Evolutionary conservation across 2,888 invertebrate species (phyloP), one percentile per base, ranked within the genome.

Genomic region (Drosophila diplacantha): DNA sequence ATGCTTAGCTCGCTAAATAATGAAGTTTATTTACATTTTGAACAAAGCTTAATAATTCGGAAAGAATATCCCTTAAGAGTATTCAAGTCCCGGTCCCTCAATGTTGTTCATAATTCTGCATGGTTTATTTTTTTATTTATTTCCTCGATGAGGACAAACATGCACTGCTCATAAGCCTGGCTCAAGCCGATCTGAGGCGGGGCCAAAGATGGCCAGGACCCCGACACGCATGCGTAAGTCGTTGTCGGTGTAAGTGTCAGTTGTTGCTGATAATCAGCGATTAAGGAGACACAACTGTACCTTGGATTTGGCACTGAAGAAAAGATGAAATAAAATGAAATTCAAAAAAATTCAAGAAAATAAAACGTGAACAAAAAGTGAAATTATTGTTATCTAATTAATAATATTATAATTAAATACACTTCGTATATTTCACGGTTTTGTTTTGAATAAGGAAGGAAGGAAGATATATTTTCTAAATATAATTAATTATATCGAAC

Each of bases 171-270:
- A 83, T 77, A 84, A 71, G 55, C 49, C 35, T 12, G 64, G 54
- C 60, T 18, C 46, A 46, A 32, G 32, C 11, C 18, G 58, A 60
- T 59, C 57, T 50, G 12, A 24, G 18, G 12, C 22, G 22, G 39
- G n/a, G 14, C 22, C 22, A n/a, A 39, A 39, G 11, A 9, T 22
- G 35, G 22, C 34, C 67, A 69, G 69, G 80, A 70, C 74, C 60
- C 52, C 64, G 71, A 85, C 82, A 82, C 84, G 83, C 84, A 85
- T 80, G 84, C 81, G 77, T 77, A 83, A 84, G 76, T 76, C 82
- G 72, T 81, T 80, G 83, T 71, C 85, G 73, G 60, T 82, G 85
- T 84, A 84, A 84, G 75, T 85, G 84, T 82, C 82, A 85, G 79
- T 81, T 66, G 78, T 58, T 43, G 68, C 73, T 71, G 82, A 85